Percentiles rank a stretch among this genome's conserved stretches.
Conservation (phyloP, 2,113 vertebrate species). For the Megaleporinus macrocephalus region DNA sequence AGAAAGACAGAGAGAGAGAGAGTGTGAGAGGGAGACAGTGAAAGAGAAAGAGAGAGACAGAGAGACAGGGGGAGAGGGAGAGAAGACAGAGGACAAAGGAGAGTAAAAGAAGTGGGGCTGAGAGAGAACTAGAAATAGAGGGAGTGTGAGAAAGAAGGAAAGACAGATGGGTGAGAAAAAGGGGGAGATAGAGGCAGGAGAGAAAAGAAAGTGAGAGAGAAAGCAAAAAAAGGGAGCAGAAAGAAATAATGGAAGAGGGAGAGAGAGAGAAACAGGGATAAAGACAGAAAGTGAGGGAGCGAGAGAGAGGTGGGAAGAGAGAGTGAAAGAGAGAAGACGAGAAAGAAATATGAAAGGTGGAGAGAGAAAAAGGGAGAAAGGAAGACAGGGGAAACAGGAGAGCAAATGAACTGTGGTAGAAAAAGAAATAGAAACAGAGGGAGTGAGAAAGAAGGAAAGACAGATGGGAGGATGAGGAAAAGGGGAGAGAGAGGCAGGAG, state of each 20-base stretch:
- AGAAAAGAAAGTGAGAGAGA: neutral
- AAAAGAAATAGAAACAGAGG: neutral
- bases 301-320: neutral
- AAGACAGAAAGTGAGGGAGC: neutral
- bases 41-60: too few relatives aligned
- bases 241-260: neutral
- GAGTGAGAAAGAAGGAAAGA: neutral
- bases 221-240: neutral
- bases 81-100: too few relatives aligned
- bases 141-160: too few relatives aligned
- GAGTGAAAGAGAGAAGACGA: too few relatives aligned
- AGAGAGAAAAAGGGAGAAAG: too few relatives aligned
- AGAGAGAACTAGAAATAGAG: too few relatives aligned
- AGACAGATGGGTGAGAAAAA: too few relatives aligned
- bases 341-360: neutral
- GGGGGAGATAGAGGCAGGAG: neutral
- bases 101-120: too few relatives aligned
- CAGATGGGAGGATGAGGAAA: neutral
- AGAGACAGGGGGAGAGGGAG: too few relatives aligned
- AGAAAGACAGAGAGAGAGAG: too few relatives aligned
- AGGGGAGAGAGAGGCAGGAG: neutral
- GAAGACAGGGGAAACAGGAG: neutral
- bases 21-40: too few relatives aligned
- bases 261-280: neutral
- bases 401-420: neutral